These are phyloP conservation scores for Malurus leucopterus DNA, from an alignment of 2,797 vertebrate species.

Conservation along the genomic window DNA sequence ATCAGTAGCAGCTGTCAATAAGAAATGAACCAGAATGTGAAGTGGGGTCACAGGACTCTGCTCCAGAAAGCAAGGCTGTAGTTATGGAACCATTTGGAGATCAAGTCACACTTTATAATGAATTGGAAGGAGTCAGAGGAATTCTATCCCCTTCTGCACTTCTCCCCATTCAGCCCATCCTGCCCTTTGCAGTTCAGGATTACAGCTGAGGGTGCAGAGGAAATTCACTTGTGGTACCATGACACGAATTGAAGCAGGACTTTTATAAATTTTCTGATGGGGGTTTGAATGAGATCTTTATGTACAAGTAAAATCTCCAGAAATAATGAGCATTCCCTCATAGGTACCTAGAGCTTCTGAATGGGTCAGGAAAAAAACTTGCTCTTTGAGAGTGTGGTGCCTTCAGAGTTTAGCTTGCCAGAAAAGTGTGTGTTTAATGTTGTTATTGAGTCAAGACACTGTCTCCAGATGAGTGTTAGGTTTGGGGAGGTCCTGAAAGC, in stretches of 20 bases:
- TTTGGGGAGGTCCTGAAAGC: neutral
- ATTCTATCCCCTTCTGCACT: neutral
- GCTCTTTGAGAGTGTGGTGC: neutral
- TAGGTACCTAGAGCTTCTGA: neutral
- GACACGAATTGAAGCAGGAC: neutral
- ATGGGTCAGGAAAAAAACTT: neutral
- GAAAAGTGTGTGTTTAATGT: neutral
- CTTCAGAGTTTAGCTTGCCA: neutral
- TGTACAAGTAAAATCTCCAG: neutral
- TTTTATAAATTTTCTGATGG: neutral
- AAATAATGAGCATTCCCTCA: neutral
- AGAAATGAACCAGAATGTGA: neutral
- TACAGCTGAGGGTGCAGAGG: neutral
- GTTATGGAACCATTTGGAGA: neutral
- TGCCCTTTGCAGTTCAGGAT: neutral
- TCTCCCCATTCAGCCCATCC: neutral
- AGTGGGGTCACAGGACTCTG: neutral
- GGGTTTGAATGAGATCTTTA: neutral
- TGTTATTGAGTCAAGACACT: neutral
- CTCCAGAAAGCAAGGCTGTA: neutral
- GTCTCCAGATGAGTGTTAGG: neutral
- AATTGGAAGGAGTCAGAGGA: neutral
- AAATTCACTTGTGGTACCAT: accelerated
- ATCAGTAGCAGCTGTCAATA: neutral
- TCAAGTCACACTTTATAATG: neutral